Percentiles rank a stretch among this genome's conserved stretches.
Conservation (phyloP, 2,113 vertebrate species). For the Romanogobio albipinnatus region DNA sequence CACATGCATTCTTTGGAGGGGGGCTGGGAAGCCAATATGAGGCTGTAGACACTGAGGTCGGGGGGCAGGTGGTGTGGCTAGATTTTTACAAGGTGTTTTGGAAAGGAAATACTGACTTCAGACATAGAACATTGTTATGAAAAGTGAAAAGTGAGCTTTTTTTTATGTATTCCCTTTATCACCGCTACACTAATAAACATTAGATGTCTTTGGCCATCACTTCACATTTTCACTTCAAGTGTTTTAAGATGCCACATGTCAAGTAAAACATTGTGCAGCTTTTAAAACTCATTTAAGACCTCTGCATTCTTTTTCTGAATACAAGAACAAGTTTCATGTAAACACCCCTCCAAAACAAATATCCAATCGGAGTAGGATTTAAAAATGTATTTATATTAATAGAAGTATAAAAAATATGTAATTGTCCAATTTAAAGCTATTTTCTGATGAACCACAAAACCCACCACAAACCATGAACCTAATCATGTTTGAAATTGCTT, state of each 20-base stretch:
- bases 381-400: neutral
- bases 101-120: conserved; percentile 40
- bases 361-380: neutral
- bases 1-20: conserved; percentile 34
- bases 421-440: neutral
- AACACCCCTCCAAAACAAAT: too few species aligned
- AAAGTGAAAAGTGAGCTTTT: neutral
- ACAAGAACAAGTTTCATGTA: too few species aligned
- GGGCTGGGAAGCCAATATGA: conserved; percentile 43
- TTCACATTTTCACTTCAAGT: too few species aligned
- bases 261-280: neutral
- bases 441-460: neutral
- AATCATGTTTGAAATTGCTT: neutral
- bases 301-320: too few species aligned
- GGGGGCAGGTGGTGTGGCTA: neutral
- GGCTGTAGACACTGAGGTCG: conserved; percentile 16
- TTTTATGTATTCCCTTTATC: neutral
- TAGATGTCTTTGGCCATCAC: neutral
- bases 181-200: neutral
- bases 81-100: conserved; percentile 48
- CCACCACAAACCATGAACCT: neutral
- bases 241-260: neutral
- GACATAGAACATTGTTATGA: neutral
- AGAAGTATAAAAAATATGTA: neutral
- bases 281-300: too few species aligned